Conservation (phyloP, 2,888 invertebrate species). For the Aelia acuminata region DNA sequence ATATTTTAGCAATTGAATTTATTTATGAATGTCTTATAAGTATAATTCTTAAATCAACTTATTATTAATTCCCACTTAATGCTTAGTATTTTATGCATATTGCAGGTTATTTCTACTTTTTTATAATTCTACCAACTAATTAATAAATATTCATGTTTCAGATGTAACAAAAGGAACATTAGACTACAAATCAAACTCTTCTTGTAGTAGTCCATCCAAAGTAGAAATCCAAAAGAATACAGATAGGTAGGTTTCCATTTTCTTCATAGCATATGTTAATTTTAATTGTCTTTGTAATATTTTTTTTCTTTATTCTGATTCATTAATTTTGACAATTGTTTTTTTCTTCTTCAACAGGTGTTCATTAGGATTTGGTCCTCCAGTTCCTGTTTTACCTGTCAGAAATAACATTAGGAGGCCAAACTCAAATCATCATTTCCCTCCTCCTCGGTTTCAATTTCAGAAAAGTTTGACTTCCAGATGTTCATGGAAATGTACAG, state of each 20-base stretch:
- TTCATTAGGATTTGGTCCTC: slow-evolving; percentile 74
- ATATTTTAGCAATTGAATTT: too few relatives aligned
- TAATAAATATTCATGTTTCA: slow-evolving; percentile 69
- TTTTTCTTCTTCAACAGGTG: slow-evolving; percentile 68
- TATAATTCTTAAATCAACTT: not conserved
- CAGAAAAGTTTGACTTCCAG: slow-evolving; percentile 87
- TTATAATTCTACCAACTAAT: too few relatives aligned
- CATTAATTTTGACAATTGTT: not conserved
- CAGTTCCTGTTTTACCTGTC: slow-evolving; percentile 81
- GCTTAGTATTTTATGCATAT: too few relatives aligned
- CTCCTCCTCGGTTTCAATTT: slow-evolving; percentile 85
- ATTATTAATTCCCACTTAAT: not conserved
- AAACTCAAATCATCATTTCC: slow-evolving; percentile 81
- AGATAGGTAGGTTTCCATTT: slow-evolving; percentile 70
- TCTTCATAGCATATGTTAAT: not conserved
- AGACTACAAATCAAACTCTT: slow-evolving; percentile 90
- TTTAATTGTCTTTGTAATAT: not conserved
- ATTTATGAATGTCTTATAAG: too few relatives aligned
- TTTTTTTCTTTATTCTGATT: not conserved
- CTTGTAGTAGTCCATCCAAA: slow-evolving; percentile 90
- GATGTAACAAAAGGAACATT: slow-evolving; percentile 91
- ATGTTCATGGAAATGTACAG: slow-evolving; percentile 94
- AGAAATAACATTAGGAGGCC: slow-evolving; percentile 79
- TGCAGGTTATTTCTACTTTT: too few relatives aligned
- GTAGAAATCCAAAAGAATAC: slow-evolving; percentile 74